These are phyloP conservation scores for Aurelia sp. DNA, from an alignment of 30 jellyfish, hydroid and myxozoan genomes.

Conservation along the genomic window DNA sequence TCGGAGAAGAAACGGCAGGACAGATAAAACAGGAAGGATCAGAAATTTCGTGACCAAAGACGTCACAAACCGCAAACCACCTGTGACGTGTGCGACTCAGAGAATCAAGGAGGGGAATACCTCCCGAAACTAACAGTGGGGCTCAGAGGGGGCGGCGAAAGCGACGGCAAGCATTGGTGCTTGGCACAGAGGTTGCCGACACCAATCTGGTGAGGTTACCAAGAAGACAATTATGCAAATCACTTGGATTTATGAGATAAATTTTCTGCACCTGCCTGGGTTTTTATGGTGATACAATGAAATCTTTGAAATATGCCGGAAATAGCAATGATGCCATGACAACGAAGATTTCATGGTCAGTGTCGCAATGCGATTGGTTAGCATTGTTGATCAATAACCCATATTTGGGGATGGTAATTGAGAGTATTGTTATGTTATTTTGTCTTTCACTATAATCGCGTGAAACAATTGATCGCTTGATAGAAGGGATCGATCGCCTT, in stretches of 20 bases:
- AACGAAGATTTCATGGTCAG: constrained; percentile 69
- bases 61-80: constrained; percentile 8
- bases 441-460: constrained; percentile 59
- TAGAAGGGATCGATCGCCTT: constrained; percentile 39
- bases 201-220: constrained; percentile 2
- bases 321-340: constrained; percentile 67
- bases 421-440: constrained; percentile 73
- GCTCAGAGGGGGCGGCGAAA: no score
- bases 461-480: constrained; percentile 48
- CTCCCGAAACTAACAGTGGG: no score
- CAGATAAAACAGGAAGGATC: no score
- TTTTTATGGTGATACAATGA: constrained; percentile 64
- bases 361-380: constrained; percentile 66
- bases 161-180: no score
- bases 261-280: constrained; percentile 68
- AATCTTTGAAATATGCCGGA: constrained; percentile 73
- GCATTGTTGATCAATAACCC: constrained; percentile 69
- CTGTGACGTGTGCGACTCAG: no score
- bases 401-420: constrained; percentile 76
- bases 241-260: constrained; percentile 1
- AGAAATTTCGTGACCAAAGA: neutral
- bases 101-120: no score
- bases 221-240: constrained; percentile 11
- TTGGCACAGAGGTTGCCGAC: neutral
- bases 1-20: no score